These are phyloP conservation scores for Bacillus rossius DNA, from an alignment of 1,140 invertebrate genomes.

Conservation along the genomic window DNA sequence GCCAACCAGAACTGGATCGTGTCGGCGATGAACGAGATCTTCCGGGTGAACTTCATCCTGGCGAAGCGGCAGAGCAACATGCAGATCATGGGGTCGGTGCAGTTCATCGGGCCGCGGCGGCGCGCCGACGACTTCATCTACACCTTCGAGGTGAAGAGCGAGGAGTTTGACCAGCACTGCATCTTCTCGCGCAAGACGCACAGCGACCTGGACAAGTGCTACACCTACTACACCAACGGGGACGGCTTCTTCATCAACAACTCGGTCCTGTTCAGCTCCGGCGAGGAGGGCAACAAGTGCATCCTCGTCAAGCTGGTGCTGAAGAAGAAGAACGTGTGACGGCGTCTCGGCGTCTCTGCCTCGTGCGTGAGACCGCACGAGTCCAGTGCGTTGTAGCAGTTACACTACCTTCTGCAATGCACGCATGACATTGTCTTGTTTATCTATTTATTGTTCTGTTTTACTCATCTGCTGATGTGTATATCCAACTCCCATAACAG, in stretches of 20 bases:
- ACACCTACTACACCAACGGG: background rate
- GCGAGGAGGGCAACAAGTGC: background rate
- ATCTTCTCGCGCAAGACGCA: background rate
- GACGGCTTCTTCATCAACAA: background rate
- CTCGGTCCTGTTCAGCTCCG: background rate
- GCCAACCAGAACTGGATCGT: conserved; percentile 19
- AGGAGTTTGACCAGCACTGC: background rate
- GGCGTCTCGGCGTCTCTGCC: too few species aligned
- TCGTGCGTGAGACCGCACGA: too few species aligned
- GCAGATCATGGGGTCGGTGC: conserved; percentile 14
- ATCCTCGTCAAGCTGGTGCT: background rate
- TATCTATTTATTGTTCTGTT: too few species aligned
- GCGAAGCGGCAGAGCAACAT: conserved; percentile 1
- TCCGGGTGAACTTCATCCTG: conserved; percentile 21
- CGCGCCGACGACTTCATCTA: background rate
- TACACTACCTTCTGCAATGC: too few species aligned
- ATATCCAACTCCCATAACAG: too few species aligned
- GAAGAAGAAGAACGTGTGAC: too few species aligned
- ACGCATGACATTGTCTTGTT: too few species aligned
- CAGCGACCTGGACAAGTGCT: background rate
- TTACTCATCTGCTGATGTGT: too few species aligned
- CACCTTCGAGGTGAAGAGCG: background rate
- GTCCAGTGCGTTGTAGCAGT: too few species aligned
- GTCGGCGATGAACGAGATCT: conserved; percentile 12
- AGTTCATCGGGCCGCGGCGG: conserved; percentile 10